These are phyloP conservation scores for Anas acuta DNA, from an alignment of 2,797 vertebrate species.

Conservation along the genomic window DNA sequence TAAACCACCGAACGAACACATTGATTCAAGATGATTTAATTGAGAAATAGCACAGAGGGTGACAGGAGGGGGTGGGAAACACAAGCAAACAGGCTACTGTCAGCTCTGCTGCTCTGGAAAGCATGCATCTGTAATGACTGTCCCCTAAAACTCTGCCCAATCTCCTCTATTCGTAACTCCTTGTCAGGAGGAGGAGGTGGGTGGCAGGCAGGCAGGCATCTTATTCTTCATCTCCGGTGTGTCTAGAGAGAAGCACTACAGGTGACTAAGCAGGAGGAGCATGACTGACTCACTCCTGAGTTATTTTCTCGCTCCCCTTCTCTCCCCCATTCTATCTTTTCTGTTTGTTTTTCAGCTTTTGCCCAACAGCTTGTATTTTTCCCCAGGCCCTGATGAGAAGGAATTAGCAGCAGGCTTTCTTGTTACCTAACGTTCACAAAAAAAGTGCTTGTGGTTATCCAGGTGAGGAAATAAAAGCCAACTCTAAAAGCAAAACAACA, in stretches of 20 bases:
- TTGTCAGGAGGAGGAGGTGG: slow-evolving; percentile 32
- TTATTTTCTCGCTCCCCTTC: slow-evolving; percentile 56
- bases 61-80: not conserved
- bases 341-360: slow-evolving; percentile 64
- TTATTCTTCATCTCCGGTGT: slow-evolving; percentile 19
- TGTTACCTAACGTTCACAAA: slow-evolving; percentile 34
- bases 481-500: not conserved
- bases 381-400: not conserved
- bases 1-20: slow-evolving; percentile 56
- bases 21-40: slow-evolving; percentile 68
- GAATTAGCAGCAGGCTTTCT: slow-evolving; percentile 29
- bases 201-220: slow-evolving; percentile 48
- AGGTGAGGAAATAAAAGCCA: slow-evolving; percentile 37
- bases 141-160: not conserved
- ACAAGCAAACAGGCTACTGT: not conserved
- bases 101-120: not conserved
- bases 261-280: slow-evolving; percentile 79
- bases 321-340: slow-evolving; percentile 35
- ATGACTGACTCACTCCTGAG: slow-evolving; percentile 72
- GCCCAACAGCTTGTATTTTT: slow-evolving; percentile 31
- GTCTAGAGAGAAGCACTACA: slow-evolving; percentile 64
- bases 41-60: slow-evolving; percentile 37
- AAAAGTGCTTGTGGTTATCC: slow-evolving; percentile 41
- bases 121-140: not conserved
- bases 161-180: not conserved